Evolutionary conservation across 2,113 vertebrate species (phyloP).

Genomic region (Passerina amoena): DNA sequence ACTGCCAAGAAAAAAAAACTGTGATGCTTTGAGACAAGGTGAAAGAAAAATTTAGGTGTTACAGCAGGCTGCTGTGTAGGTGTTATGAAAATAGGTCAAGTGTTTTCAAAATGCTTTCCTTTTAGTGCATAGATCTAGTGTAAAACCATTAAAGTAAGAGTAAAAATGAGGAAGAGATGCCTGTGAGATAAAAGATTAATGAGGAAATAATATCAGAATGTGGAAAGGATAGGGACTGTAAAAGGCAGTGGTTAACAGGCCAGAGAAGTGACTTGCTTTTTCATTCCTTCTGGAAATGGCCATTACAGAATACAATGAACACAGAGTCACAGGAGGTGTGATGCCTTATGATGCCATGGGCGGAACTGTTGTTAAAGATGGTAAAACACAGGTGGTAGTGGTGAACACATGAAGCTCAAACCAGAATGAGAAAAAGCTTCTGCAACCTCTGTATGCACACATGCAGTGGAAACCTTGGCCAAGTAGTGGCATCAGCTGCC

Average conservation of each 20-base stretch:
- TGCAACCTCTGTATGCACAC: neutral
- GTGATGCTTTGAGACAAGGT: neutral
- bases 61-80: neutral
- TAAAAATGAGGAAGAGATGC: neutral
- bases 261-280: neutral
- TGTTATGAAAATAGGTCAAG: slow-evolving; percentile 21
- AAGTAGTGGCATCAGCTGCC: neutral
- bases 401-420: neutral
- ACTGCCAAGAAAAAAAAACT: neutral
- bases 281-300: neutral
- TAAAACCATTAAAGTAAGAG: neutral
- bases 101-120: slow-evolving; percentile 12
- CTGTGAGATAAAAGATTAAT: neutral
- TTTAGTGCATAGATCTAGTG: neutral
- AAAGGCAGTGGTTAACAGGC: neutral
- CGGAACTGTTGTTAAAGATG: neutral
- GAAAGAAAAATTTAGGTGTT: neutral
- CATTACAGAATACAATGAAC: neutral
- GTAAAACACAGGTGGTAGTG: neutral
- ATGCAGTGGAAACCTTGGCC: neutral
- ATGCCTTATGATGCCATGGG: neutral
- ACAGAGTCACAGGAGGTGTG: too few species aligned
- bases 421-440: neutral
- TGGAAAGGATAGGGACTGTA: neutral
- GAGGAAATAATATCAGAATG: neutral